These are phyloP conservation scores for Rotaria socialis DNA, from an alignment of 2,888 invertebrate genomes.

Conservation along the genomic window DNA sequence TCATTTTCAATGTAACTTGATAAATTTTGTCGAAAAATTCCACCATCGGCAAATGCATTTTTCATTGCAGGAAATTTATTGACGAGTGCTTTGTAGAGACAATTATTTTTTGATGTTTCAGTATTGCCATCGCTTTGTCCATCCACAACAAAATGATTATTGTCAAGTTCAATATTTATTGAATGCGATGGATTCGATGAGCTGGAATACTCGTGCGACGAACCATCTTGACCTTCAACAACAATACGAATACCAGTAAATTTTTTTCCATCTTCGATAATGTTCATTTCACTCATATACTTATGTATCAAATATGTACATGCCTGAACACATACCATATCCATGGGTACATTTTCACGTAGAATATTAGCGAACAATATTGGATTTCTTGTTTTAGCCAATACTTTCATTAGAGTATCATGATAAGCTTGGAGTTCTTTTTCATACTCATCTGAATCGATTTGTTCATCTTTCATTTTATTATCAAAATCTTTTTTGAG, in stretches of 20 bases:
- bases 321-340: background rate
- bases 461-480: background rate
- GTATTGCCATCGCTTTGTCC: background rate
- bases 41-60: background rate
- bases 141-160: background rate
- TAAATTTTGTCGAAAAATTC: background rate
- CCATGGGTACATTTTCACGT: background rate
- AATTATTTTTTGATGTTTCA: background rate
- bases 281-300: background rate
- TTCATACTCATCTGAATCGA: background rate
- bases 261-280: background rate
- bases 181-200: background rate
- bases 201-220: background rate
- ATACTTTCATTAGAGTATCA: background rate
- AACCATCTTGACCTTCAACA: background rate
- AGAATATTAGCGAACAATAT: background rate
- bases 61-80: background rate
- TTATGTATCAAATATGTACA: background rate
- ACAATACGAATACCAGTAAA: background rate
- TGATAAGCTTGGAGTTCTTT: background rate
- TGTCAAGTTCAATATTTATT: background rate
- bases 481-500: background rate
- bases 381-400: background rate
- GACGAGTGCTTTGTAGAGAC: background rate
- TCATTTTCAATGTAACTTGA: background rate